These are phyloP conservation scores for Escarpia spicata DNA, from an alignment of 2,888 invertebrate genomes.

Conservation along the genomic window DNA sequence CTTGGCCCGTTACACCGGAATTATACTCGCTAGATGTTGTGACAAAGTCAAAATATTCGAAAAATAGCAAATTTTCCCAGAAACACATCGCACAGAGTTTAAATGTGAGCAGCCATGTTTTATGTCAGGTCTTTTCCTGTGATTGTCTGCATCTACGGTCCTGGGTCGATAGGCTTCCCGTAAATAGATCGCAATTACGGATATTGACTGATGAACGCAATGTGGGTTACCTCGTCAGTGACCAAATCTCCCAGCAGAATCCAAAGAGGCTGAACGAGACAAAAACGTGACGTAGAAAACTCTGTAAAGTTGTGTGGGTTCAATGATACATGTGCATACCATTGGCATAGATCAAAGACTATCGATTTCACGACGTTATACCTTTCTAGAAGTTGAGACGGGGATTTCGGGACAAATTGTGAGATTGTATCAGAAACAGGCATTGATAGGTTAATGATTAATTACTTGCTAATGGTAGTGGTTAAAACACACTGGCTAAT, in stretches of 20 bases:
- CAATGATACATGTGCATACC: neutral
- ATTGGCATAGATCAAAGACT: neutral
- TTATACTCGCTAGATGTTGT: neutral
- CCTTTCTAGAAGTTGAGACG: neutral
- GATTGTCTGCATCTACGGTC: neutral
- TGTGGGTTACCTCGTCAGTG: neutral
- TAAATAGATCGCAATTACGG: slow-evolving; percentile 11
- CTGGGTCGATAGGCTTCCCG: neutral
- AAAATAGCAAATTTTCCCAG: neutral
- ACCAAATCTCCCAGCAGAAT: neutral
- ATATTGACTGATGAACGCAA: neutral
- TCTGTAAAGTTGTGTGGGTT: neutral
- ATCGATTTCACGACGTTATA: neutral
- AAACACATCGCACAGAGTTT: neutral
- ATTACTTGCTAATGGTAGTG: neutral
- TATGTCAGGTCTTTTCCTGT: neutral
- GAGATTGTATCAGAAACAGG: neutral
- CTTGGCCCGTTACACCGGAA: neutral
- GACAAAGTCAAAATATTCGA: neutral
- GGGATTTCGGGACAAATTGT: neutral
- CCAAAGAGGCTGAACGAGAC: neutral
- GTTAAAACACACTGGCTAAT: neutral
- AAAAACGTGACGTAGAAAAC: neutral
- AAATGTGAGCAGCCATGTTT: neutral
- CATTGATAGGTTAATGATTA: neutral